Evolutionary conservation across 2,113 vertebrate species (phyloP), one percentile per base, ranked within the genome.

Genomic region (Puntigrus tetrazona): DNA sequence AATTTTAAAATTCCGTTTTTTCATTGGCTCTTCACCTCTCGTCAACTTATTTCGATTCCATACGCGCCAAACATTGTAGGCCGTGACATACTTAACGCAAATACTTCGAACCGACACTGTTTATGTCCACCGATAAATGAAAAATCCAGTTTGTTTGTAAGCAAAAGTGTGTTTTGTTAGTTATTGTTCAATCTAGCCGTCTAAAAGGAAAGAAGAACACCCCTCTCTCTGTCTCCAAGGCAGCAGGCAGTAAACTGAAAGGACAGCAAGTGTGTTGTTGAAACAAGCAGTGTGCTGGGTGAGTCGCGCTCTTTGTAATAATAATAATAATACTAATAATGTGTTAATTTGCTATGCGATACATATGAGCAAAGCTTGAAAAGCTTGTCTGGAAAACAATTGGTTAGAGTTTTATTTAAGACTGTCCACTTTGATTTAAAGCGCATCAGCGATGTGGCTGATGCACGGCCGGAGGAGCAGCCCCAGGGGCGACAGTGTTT

Each of bases 371-470:
- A 14, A 43, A 22, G n/a, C 1, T 73, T 25, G n/a, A n/a, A n/a
- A n/a, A n/a, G n/a, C 38, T 43, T 5, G 69, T 72, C 38, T 72
- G 11, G 11, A 76, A 20, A 52, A 76, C 73, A 76, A 50, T 59
- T 36, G 6, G 27, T 31, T 50, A 16, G 16, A 75, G 11, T 50
- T 25, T 7, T 75, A 4, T 50, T 50, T 45, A 1, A 31, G 25
- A 75, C 73, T 31, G 45, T 75, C 25, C 6, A 8, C 73, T 50
- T 75, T 50, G 25, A 50, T 75, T 75, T 72, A 2, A 36, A 38
- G 31, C 63, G n/a, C 11, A 36, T 27, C 27, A 36, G 45, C 73
- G 13, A 94, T 94, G 94, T 92, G 90, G 43, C 76, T 93, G 67
- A 88, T 85, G 69, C 78, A 59, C 6, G 84, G 85, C 27, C 82